Conservation (phyloP, 2,888 invertebrate species). For the Conus canariensis region DNA sequence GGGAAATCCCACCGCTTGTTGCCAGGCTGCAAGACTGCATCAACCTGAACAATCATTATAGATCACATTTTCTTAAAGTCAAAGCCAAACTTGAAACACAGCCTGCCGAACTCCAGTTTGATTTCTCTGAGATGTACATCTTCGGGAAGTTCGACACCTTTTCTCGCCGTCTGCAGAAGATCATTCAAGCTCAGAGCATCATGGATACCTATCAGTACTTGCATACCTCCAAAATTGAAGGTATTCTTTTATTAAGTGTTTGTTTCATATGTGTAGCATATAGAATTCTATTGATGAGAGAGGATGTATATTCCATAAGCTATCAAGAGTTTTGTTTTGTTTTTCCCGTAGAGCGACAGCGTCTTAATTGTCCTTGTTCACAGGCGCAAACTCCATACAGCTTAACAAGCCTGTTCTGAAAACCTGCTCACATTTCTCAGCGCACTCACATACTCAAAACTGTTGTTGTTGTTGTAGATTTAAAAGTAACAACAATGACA, state of each 20-base stretch:
- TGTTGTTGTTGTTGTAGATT: too few species aligned
- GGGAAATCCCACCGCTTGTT: slow-evolving; percentile 69
- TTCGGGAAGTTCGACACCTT: slow-evolving; percentile 78
- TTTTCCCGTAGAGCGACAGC: too few species aligned
- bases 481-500: too few species aligned
- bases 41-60: slow-evolving; percentile 82
- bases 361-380: too few species aligned
- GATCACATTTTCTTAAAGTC: slow-evolving; percentile 82
- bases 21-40: slow-evolving; percentile 80
- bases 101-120: slow-evolving; percentile 73
- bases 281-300: too few species aligned
- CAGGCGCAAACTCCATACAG: too few species aligned
- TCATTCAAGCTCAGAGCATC: slow-evolving; percentile 45
- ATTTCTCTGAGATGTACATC: slow-evolving; percentile 78
- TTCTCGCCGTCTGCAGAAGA: slow-evolving; percentile 75
- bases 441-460: too few species aligned
- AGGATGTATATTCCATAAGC: too few species aligned
- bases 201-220: slow-evolving; percentile 40
- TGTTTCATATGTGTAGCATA: background rate
- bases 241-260: slow-evolving; percentile 38
- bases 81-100: slow-evolving; percentile 71
- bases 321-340: too few species aligned
- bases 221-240: slow-evolving; percentile 55
- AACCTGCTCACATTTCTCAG: too few species aligned
- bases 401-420: too few species aligned